phyloP scores from a whole-genome alignment of 2,888 invertebrate species.

The Brachylomia viminalis region DNA sequence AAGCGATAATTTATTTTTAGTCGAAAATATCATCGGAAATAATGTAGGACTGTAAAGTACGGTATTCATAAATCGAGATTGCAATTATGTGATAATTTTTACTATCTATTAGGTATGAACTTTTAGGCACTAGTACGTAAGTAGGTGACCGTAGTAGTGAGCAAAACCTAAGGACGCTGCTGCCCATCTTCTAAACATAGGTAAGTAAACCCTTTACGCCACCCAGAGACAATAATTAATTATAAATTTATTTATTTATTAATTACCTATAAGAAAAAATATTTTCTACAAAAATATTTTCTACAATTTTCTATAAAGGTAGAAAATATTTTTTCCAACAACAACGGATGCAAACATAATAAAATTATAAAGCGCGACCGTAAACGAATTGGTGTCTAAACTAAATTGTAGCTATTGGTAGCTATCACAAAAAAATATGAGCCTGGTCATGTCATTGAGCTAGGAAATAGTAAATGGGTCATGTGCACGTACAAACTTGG shows the following conservation, averaged over 20 bases:
- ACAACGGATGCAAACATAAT: not conserved
- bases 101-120: not conserved
- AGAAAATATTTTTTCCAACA: not conserved
- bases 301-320: too few species aligned
- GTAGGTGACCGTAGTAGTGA: too few species aligned
- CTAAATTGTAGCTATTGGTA: not conserved
- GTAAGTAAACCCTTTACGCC: not conserved
- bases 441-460: too few species aligned
- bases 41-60: too few species aligned
- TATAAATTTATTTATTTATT: too few species aligned
- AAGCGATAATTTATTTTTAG: not conserved
- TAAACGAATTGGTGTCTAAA: not conserved
- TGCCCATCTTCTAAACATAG: not conserved
- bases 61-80: not conserved
- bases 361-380: not conserved
- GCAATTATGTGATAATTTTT: not conserved
- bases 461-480: too few species aligned
- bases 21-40: not conserved
- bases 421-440: conserved; percentile 11
- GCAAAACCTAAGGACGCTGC: not conserved
- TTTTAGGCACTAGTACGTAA: not conserved
- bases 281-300: too few species aligned
- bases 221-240: not conserved
- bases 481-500: conserved; percentile 32
- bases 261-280: too few species aligned